These are phyloP conservation scores for Nomia melanderi DNA, from an alignment of 1,140 invertebrate genomes.

Conservation along the genomic window DNA sequence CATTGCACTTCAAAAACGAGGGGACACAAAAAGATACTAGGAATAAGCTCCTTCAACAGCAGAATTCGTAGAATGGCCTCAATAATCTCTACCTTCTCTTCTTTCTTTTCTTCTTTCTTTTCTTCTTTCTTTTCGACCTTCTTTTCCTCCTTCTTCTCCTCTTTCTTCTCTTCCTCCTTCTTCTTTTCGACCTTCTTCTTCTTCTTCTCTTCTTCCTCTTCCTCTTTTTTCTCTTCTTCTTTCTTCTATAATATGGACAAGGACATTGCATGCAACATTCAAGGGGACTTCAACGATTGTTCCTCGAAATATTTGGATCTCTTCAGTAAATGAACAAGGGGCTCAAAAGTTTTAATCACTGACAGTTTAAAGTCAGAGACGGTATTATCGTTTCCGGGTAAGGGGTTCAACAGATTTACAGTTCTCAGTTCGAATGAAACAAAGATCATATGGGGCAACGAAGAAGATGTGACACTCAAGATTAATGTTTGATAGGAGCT, in stretches of 20 bases:
- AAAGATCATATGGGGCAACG: not conserved
- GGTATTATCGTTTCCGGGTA: not conserved
- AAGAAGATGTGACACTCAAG: not conserved
- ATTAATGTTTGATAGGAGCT: not conserved
- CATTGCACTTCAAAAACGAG: not conserved
- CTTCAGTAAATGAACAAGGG: not conserved
- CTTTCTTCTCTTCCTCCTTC: constrained; percentile 76
- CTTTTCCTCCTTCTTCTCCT: constrained; percentile 67
- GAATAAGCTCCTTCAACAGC: not conserved
- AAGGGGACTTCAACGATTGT: not conserved
- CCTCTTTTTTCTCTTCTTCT: constrained; percentile 67
- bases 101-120: constrained; percentile 62
- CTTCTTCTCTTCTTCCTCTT: constrained; percentile 67
- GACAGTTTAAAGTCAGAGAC: not conserved
- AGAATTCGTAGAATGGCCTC: not conserved
- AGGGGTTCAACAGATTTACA: not conserved
- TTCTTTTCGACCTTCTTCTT: constrained; percentile 79
- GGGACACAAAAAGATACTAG: not conserved
- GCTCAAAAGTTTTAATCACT: not conserved
- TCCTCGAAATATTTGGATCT: not conserved
- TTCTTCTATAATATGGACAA: constrained; percentile 66
- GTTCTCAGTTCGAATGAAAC: not conserved
- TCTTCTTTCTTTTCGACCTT: constrained; percentile 63
- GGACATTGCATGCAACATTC: constrained; percentile 60
- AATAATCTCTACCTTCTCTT: constrained; percentile 76